A percentile compares a stretch with the other conserved stretches of the same genome.
Evolutionary conservation across 1,140 invertebrate species (phyloP).

Genomic region (Odontomachus brunneus): DNA sequence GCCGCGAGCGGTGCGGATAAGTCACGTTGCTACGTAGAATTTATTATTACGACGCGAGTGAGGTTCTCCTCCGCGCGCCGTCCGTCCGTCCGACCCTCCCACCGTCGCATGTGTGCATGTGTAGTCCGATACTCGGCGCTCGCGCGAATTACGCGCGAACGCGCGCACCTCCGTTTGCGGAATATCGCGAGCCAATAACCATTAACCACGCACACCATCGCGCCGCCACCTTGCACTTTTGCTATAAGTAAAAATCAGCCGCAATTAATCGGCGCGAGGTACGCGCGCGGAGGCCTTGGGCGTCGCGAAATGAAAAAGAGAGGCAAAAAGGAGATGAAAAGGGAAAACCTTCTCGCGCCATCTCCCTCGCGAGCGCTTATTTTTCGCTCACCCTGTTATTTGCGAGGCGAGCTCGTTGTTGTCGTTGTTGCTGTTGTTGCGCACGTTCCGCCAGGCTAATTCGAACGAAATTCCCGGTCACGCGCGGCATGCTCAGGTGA

Average conservation of each 20-base stretch:
- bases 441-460: conserved; percentile 9
- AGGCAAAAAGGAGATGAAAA: conserved; percentile 61
- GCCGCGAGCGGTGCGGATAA: conserved; percentile 75
- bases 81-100: too few species aligned
- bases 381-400: conserved; percentile 50
- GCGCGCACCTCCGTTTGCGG: conserved; percentile 6
- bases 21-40: conserved; percentile 81
- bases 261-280: conserved; percentile 79
- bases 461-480: background rate
- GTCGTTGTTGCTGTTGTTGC: background rate
- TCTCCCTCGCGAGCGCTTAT: conserved; percentile 20
- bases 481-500: too few species aligned
- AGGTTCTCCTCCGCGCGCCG: background rate
- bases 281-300: conserved; percentile 77
- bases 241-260: conserved; percentile 80
- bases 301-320: conserved; percentile 50
- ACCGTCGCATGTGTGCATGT: conserved; percentile 1
- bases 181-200: conserved; percentile 82
- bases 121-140: conserved; percentile 9
- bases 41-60: conserved; percentile 78
- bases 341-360: conserved; percentile 3
- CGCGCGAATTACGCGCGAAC: conserved; percentile 35
- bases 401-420: conserved; percentile 41
- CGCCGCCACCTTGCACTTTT: conserved; percentile 76
- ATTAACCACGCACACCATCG: conserved; percentile 75